Conservation (phyloP, 2,888 invertebrate species). For the Autographa gamma region DNA sequence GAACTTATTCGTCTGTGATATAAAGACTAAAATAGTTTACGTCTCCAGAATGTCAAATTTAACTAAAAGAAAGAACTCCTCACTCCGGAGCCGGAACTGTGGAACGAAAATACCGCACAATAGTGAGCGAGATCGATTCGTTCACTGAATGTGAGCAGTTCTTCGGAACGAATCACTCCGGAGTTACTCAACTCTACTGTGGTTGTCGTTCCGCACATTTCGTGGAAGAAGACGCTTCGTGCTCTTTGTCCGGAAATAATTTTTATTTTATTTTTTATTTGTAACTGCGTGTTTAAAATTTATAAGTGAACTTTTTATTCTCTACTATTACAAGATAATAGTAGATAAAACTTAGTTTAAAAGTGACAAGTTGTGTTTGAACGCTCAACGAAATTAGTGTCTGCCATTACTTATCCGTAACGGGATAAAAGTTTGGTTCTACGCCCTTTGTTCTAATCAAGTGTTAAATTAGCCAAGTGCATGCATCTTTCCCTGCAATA, state of each 20-base stretch:
- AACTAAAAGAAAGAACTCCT: too few species aligned
- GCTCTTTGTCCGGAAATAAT: conserved; percentile 79
- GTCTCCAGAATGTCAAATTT: too few species aligned
- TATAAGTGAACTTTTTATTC: conserved; percentile 69
- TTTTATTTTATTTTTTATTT: conserved; percentile 86
- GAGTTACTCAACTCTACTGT: too few species aligned
- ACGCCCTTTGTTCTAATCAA: conserved; percentile 86
- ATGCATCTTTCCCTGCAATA: conserved; percentile 89
- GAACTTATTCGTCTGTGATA: too few species aligned
- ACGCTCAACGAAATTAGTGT: conserved; percentile 70
- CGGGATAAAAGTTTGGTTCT: conserved; percentile 88
- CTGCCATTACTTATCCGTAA: conserved; percentile 86
- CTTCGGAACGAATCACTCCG: too few species aligned
- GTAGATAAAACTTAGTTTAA: conserved; percentile 67
- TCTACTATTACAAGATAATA: conserved; percentile 76
- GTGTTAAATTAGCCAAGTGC: conserved; percentile 88
- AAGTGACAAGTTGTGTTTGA: conserved; percentile 72
- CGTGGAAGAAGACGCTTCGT: conserved; percentile 83
- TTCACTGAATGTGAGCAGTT: too few species aligned
- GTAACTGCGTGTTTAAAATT: conserved; percentile 70
- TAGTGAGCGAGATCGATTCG: too few species aligned
- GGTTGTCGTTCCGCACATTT: conserved; percentile 68
- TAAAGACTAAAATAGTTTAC: too few species aligned
- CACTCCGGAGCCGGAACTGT: too few species aligned
- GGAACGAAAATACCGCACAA: too few species aligned